Evolutionary conservation across 2,888 invertebrate genomes (phyloP).

Genomic region (Lathronympha strigana): DNA sequence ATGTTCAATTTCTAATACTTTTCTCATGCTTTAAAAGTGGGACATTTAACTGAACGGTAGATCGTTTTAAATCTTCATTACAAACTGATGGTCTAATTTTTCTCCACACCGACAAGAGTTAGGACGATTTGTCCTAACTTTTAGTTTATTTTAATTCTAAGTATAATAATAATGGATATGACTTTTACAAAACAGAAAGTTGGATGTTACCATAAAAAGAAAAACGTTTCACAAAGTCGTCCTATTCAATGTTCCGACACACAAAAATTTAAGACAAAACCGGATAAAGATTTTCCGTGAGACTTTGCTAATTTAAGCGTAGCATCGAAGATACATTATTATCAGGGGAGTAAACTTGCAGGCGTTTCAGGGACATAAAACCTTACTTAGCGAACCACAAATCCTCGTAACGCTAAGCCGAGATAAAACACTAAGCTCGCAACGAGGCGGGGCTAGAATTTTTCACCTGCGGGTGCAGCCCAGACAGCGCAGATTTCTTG

Average conservation of each 20-base stretch:
- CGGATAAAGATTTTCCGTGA: conserved; percentile 5
- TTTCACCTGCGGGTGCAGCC: conserved; percentile 74
- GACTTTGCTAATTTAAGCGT: conserved; percentile 49
- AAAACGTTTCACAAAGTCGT: neutral
- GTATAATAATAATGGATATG: too few species aligned
- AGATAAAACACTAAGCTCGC: conserved; percentile 83
- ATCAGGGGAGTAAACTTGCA: conserved; percentile 76
- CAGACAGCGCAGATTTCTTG: conserved; percentile 33
- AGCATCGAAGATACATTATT: conserved; percentile 68
- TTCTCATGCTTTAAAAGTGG: too few species aligned
- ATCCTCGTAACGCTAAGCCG: conserved; percentile 83
- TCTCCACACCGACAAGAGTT: too few species aligned
- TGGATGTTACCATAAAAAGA: neutral
- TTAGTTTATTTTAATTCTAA: too few species aligned
- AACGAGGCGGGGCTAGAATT: conserved; percentile 75
- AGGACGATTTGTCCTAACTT: too few species aligned
- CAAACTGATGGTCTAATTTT: too few species aligned
- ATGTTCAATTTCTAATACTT: too few species aligned
- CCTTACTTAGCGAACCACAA: conserved; percentile 83
- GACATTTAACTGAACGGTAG: too few species aligned
- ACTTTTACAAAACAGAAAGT: neutral
- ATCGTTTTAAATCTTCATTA: too few species aligned
- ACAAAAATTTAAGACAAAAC: conserved; percentile 1
- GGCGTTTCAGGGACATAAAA: conserved; percentile 79
- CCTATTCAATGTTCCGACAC: neutral